Conservation (phyloP, 2,888 invertebrate genomes). For the Gastrophysa polygoni region DNA sequence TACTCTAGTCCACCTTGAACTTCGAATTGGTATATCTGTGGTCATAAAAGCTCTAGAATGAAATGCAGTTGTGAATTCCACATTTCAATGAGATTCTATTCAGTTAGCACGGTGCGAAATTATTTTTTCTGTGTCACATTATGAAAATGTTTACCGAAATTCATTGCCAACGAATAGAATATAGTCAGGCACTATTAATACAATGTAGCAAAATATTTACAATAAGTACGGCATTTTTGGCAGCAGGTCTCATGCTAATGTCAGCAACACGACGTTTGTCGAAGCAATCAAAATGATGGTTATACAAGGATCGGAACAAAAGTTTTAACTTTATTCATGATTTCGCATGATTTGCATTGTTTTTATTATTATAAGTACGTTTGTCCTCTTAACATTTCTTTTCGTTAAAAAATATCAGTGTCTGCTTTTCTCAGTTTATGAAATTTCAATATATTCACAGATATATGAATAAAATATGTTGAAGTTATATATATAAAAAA, state of each 20-base stretch:
- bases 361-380: too few relatives aligned
- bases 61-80: conserved; percentile 22
- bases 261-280: neutral
- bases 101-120: conserved; percentile 15
- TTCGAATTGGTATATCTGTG: conserved; percentile 31
- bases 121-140: conserved; percentile 19
- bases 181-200: conserved; percentile 25
- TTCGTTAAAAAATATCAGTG: too few relatives aligned
- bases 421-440: too few relatives aligned
- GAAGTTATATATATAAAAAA: too few relatives aligned
- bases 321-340: too few relatives aligned
- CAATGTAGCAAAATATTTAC: conserved; percentile 34
- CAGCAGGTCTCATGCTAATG: conserved; percentile 7
- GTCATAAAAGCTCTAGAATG: conserved; percentile 27
- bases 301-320: neutral
- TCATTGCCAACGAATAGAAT: conserved; percentile 18
- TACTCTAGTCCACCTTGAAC: conserved; percentile 22
- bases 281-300: neutral
- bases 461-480: too few relatives aligned
- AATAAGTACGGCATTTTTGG: conserved; percentile 26
- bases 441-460: too few relatives aligned
- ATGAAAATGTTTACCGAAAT: conserved; percentile 24
- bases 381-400: too few relatives aligned
- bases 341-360: too few relatives aligned
- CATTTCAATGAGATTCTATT: too few relatives aligned